A percentile compares a stretch with the other conserved stretches of the same genome.
These are phyloP conservation scores for Sesamia nonagrioides DNA, from an alignment of 1,140 invertebrate genomes.

Conservation along the genomic window DNA sequence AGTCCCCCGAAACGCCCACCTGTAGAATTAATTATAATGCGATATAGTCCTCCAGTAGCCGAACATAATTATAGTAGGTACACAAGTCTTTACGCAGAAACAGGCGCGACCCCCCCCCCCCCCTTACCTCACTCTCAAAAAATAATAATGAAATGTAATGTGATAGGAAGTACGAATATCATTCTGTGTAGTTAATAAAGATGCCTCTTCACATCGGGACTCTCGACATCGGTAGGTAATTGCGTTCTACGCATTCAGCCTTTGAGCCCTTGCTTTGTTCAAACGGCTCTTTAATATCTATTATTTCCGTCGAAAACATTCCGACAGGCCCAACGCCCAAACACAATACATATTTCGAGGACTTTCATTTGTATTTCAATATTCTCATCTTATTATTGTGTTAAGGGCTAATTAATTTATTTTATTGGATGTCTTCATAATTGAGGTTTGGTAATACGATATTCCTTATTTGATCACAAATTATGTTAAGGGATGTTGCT, in stretches of 20 bases:
- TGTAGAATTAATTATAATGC: too few species aligned
- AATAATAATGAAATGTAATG: background rate
- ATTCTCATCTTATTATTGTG: constrained; percentile 56
- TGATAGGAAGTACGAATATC: background rate
- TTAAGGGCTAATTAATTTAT: constrained; percentile 20
- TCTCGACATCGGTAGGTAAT: constrained; percentile 66
- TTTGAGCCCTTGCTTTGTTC: constrained; percentile 69
- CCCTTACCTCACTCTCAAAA: too few species aligned
- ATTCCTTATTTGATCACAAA: background rate
- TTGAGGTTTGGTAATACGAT: background rate
- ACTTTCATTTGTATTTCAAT: constrained; percentile 65
- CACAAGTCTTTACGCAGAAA: too few species aligned
- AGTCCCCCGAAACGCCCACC: too few species aligned
- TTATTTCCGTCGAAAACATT: constrained; percentile 69
- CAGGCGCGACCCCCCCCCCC: too few species aligned
- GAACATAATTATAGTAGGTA: too few species aligned
- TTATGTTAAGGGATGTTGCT: background rate
- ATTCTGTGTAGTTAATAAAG: constrained; percentile 51
- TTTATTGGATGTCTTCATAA: background rate
- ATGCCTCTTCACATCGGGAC: constrained; percentile 25
- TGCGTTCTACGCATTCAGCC: constrained; percentile 67
- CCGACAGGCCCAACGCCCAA: constrained; percentile 47
- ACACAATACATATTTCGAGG: constrained; percentile 64
- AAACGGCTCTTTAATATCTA: constrained; percentile 70
- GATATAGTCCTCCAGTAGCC: too few species aligned